phyloP scores from a whole-genome alignment of 2,113 vertebrate species.

The Candoia aspera region DNA sequence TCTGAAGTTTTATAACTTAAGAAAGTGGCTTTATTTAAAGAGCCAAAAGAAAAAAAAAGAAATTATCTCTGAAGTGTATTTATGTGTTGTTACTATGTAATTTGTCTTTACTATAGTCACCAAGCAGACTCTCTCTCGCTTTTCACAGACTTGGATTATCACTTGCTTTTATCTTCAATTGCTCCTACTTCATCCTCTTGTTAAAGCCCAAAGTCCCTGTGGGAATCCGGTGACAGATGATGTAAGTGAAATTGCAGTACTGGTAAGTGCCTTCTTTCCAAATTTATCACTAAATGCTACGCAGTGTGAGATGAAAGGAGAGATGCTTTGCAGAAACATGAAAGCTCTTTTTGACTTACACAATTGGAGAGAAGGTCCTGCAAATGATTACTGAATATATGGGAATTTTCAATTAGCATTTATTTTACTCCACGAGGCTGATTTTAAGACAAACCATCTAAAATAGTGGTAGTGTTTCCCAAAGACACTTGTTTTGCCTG shows the following conservation, averaged over 20 bases:
- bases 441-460: background rate
- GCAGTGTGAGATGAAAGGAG: background rate
- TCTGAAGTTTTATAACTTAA: background rate
- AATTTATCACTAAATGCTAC: constrained; percentile 31
- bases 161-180: constrained; percentile 85
- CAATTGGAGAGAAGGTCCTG: background rate
- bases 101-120: constrained; percentile 37
- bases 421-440: constrained; percentile 21
- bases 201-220: constrained; percentile 76
- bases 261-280: constrained; percentile 71
- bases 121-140: constrained; percentile 47
- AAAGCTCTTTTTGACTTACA: constrained; percentile 7
- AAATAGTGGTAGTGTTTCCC: constrained; percentile 46
- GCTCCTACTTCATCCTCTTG: constrained; percentile 77
- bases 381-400: background rate
- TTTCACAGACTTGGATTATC: constrained; percentile 82
- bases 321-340: background rate
- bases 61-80: background rate
- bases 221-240: constrained; percentile 81
- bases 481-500: constrained; percentile 28
- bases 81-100: background rate
- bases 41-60: background rate
- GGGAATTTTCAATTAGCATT: background rate
- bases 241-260: constrained; percentile 80
- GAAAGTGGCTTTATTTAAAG: background rate